These are phyloP conservation scores for Dolichomitus sp. DNA, from an alignment of 2,888 invertebrate genomes.

Conservation along the genomic window DNA sequence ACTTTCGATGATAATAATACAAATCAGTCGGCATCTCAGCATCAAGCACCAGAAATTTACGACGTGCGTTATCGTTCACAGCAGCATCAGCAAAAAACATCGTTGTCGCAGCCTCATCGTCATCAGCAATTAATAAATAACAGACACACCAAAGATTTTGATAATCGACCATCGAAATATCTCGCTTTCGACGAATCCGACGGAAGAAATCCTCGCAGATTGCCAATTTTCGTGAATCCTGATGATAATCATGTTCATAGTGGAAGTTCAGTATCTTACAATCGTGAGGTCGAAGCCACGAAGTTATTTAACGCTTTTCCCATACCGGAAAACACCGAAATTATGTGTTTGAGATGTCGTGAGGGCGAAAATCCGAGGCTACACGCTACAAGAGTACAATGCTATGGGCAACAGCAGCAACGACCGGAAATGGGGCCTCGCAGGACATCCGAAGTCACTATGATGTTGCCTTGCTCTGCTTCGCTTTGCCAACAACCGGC, in stretches of 20 bases:
- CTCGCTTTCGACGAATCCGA: slow-evolving; percentile 39
- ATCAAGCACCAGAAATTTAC: not conserved
- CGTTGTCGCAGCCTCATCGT: not conserved
- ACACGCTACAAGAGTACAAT: not conserved
- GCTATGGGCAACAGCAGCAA: slow-evolving; percentile 1
- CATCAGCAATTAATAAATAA: not conserved
- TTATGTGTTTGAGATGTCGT: not conserved
- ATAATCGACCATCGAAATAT: slow-evolving; percentile 49
- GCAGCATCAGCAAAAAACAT: not conserved
- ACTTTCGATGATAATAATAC: slow-evolving; percentile 22
- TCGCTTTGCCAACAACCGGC: slow-evolving; percentile 20
- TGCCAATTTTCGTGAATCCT: slow-evolving; percentile 51
- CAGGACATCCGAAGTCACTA: not conserved
- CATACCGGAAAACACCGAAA: not conserved
- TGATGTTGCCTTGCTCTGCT: slow-evolving; percentile 4
- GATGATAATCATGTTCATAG: not conserved
- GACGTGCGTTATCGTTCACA: not conserved
- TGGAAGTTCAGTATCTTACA: not conserved
- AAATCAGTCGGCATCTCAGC: not conserved
- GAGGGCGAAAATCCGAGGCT: not conserved
- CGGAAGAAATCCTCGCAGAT: slow-evolving; percentile 38
- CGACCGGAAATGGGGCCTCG: not conserved
- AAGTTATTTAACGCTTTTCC: not conserved
- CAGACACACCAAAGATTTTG: not conserved
- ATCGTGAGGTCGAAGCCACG: not conserved